phyloP scores from a whole-genome alignment of 2,113 vertebrate species.

The Pica pica region DNA sequence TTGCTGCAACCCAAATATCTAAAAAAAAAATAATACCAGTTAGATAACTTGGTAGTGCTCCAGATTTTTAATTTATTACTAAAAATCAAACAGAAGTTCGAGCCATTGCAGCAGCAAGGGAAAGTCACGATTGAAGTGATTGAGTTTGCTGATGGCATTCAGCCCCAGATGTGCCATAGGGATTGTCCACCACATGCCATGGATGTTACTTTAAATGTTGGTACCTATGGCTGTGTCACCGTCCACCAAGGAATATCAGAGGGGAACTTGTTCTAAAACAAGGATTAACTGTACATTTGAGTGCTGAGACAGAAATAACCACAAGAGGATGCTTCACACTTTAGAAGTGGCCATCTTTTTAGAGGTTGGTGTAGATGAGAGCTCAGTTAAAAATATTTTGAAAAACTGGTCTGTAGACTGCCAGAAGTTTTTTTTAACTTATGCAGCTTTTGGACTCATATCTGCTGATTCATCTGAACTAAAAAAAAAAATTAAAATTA shows the following conservation, averaged over 20 bases:
- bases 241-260: background rate
- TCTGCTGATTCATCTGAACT: slow-evolving; percentile 27
- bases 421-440: background rate
- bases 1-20: background rate
- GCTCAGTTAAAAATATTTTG: background rate
- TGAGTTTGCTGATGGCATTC: background rate
- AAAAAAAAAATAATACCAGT: background rate
- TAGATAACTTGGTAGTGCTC: background rate
- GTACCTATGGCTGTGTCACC: background rate
- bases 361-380: background rate
- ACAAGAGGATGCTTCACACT: background rate
- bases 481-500: background rate
- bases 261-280: background rate
- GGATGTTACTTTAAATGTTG: background rate
- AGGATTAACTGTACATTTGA: background rate
- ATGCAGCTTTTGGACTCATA: background rate
- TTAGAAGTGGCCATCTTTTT: background rate
- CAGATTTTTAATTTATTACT: background rate
- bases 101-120: background rate
- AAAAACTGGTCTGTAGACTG: background rate
- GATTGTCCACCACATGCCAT: background rate
- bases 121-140: background rate
- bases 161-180: background rate
- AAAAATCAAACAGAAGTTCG: background rate
- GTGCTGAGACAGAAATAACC: background rate